Percentiles rank a stretch among this genome's conserved stretches.
phyloP scores from a whole-genome alignment of 2,888 invertebrate genomes.

The Cephus spinipes region DNA sequence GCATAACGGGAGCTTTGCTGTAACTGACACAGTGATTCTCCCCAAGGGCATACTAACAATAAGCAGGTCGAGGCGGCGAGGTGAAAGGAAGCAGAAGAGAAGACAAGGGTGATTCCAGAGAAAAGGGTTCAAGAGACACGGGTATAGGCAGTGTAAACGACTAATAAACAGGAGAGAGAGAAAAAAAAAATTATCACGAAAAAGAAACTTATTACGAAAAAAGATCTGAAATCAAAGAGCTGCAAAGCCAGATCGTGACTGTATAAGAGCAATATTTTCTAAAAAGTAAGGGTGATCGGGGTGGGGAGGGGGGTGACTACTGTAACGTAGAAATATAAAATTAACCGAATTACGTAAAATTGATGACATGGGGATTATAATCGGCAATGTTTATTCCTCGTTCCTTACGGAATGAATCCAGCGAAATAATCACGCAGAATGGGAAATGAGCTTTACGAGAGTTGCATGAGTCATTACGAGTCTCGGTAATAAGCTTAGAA shows the following conservation, averaged over 20 bases:
- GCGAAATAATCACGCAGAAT: too few species aligned
- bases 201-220: background rate
- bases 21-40: slow-evolving; percentile 36
- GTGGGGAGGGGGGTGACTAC: too few species aligned
- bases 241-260: background rate
- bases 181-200: background rate
- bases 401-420: too few species aligned
- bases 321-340: too few species aligned
- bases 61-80: background rate
- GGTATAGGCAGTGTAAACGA: background rate
- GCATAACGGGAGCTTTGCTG: slow-evolving; percentile 24
- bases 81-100: background rate
- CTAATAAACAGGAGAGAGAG: background rate
- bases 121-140: background rate
- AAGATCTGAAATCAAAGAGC: background rate
- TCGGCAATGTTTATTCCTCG: too few species aligned
- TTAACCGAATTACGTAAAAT: too few species aligned
- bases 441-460: too few species aligned
- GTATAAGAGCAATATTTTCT: background rate
- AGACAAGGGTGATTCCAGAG: background rate
- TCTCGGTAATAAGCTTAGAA: too few species aligned
- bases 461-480: too few species aligned
- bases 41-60: slow-evolving; percentile 17
- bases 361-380: too few species aligned
- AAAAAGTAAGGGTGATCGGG: background rate